Conservation (phyloP, 1,140 invertebrate species). For the Macrosteles quadrilineatus region DNA sequence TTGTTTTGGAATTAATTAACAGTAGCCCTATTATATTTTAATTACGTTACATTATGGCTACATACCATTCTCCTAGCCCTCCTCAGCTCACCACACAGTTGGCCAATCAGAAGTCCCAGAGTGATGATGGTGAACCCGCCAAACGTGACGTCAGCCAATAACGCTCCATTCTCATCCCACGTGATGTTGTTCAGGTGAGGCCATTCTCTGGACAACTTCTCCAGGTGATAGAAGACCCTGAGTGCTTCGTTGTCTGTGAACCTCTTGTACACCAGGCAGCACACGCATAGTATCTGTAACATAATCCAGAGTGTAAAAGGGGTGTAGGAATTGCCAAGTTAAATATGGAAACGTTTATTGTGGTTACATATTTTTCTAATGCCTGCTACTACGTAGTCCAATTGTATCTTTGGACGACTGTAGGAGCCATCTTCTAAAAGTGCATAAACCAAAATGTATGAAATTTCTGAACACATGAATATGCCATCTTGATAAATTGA, state of each 20-base stretch:
- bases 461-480: too few species aligned
- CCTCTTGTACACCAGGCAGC: constrained; percentile 66
- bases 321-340: background rate
- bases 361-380: too few species aligned
- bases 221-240: constrained; percentile 62
- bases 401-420: too few species aligned
- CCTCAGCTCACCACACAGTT: constrained; percentile 63
- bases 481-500: too few species aligned
- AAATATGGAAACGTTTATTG: too few species aligned
- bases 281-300: constrained; percentile 63
- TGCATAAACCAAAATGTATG: too few species aligned
- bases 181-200: constrained; percentile 70
- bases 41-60: too few species aligned
- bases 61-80: constrained; percentile 33
- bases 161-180: constrained; percentile 62
- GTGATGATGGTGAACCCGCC: constrained; percentile 71
- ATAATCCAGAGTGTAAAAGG: constrained; percentile 31
- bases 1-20: too few species aligned
- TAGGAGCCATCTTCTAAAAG: too few species aligned
- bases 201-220: constrained; percentile 73
- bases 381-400: too few species aligned
- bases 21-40: too few species aligned
- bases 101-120: constrained; percentile 63
- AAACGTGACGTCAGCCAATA: constrained; percentile 55
- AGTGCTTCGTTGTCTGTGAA: constrained; percentile 70